phyloP scores from a whole-genome alignment of 2,113 vertebrate genomes.

The Chrysochloris asiatica region DNA sequence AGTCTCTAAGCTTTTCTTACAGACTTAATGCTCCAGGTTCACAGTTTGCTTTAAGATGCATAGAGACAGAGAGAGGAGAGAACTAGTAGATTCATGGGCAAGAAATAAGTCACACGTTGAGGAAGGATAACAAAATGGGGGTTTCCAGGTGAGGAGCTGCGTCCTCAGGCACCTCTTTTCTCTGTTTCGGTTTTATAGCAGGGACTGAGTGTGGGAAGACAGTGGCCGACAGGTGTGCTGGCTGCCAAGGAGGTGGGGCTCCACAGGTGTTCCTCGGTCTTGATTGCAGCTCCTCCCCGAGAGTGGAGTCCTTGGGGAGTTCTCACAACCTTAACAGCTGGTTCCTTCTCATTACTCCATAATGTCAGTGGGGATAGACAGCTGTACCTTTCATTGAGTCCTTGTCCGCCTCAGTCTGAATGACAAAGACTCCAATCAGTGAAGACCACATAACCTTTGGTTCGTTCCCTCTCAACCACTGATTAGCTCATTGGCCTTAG shows the following conservation, averaged over 20 bases:
- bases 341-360: background rate
- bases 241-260: background rate
- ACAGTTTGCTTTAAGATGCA: background rate
- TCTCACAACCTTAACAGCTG: background rate
- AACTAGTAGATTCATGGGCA: background rate
- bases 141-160: background rate
- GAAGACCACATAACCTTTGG: background rate
- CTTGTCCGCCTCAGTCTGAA: background rate
- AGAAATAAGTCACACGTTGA: background rate
- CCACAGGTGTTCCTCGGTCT: background rate
- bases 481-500: background rate
- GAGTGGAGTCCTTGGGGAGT: background rate
- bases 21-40: background rate
- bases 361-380: background rate
- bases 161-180: background rate
- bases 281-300: background rate
- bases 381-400: background rate
- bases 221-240: background rate
- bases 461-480: fast-evolving
- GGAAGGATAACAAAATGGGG: background rate
- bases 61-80: background rate
- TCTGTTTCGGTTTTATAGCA: background rate
- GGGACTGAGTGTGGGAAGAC: background rate
- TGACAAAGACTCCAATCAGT: background rate
- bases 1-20: background rate